phyloP scores from a whole-genome alignment of 2,113 vertebrate species.

The Syrmaticus mikado region DNA sequence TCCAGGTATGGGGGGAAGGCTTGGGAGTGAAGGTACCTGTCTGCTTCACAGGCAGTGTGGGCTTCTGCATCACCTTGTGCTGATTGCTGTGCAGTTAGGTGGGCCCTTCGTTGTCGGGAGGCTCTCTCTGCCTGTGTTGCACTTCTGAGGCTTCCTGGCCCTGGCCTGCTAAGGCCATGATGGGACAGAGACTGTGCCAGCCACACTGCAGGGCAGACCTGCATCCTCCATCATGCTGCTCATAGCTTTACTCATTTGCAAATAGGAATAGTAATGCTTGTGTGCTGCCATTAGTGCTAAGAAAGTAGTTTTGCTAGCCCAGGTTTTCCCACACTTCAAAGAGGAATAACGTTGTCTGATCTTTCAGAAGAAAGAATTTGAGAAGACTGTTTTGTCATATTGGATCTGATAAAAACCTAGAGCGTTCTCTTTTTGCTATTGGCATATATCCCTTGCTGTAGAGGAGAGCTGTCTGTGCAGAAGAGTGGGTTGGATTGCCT shows the following conservation, averaged over 20 bases:
- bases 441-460: neutral
- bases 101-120: accelerated
- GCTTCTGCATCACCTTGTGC: neutral
- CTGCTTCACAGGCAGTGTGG: accelerated
- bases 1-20: neutral
- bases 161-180: neutral
- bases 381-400: neutral
- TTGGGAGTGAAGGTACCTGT: neutral
- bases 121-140: accelerated
- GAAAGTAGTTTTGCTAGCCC: neutral
- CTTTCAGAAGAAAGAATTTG: neutral
- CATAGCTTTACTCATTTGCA: neutral
- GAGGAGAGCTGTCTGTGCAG: neutral
- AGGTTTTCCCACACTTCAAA: neutral
- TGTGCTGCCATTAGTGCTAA: accelerated
- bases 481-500: neutral
- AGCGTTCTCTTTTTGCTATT: neutral
- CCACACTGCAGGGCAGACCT: neutral
- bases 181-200: neutral
- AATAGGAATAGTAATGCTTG: neutral
- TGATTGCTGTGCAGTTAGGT: accelerated
- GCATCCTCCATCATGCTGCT: accelerated
- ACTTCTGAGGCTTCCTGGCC: neutral
- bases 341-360: neutral
- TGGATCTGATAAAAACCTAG: neutral